Evolutionary conservation across 2,888 invertebrate genomes (phyloP), one percentile per base, ranked within the genome.

Genomic region (Ferrisia virgata): DNA sequence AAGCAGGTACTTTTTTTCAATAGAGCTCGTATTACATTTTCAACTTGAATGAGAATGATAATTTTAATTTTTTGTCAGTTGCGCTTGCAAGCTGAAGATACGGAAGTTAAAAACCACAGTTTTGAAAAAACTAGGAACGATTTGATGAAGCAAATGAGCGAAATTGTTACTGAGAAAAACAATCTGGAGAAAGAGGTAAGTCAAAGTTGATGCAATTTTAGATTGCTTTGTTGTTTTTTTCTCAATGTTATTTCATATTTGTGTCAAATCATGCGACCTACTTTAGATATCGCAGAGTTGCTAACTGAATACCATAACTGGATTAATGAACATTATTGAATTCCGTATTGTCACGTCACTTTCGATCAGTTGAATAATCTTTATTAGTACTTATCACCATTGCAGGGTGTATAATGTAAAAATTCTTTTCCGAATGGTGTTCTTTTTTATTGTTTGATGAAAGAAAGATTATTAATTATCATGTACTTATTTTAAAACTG

Each of bases 61-160:
- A 36, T 18, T 28, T 79, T 85, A 33, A 85, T 40, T 88, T 79
- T 88, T 90, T 85, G 88, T 91, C 6, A 83, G 89, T 87, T 92
- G 86, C 90, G 91, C 87, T 88, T 91, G 86, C 91, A 92, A 87
- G 90, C 91, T 6, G 89, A 89, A 85, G 90, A 91, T 86, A 91
- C 91, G 58, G 92, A 92, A 88, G 89, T 89, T 84, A 91, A 90
- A 47, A 89, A 91, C 85, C 89, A 91, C 85, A 89, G 90, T 86
- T 88, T 92, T 85, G 92, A 92, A 87, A 88, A 90, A 85, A 91
- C 91, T 9, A 88, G 92, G 78, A 90, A 91, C 87, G 92, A 92
- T 88, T 91, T 91, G 64, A 90, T 92, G 86, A 89, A 90, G 85
- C 91, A 91, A 87, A 90, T 91, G 87, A 91, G 91, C 15, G 90